These are phyloP conservation scores for Cosmia pyralina DNA, from an alignment of 2,888 invertebrate genomes.

Conservation along the genomic window DNA sequence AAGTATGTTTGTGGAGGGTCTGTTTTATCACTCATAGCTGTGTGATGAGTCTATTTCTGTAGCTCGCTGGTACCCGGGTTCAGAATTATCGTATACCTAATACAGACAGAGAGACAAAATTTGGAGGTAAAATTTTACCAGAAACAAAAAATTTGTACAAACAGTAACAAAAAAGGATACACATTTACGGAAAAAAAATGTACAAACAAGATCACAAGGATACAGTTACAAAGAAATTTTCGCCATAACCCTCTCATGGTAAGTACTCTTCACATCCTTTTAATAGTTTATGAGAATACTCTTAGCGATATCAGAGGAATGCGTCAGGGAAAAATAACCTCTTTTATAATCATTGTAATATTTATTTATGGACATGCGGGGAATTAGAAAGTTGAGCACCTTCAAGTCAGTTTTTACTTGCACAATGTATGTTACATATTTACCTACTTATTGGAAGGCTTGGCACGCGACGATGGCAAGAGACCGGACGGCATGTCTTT, in stretches of 20 bases:
- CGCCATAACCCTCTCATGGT: slow-evolving; percentile 19
- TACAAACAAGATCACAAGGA: slow-evolving; percentile 20
- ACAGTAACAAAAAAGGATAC: neutral
- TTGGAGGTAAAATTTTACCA: neutral
- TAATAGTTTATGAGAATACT: slow-evolving; percentile 41
- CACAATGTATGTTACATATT: neutral
- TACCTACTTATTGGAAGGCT: no score
- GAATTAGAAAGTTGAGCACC: neutral
- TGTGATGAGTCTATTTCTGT: neutral
- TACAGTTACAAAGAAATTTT: slow-evolving; percentile 35
- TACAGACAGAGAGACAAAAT: neutral
- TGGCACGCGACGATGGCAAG: no score
- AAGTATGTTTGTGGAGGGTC: neutral
- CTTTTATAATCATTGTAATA: slow-evolving; percentile 17
- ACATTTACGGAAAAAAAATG: neutral
- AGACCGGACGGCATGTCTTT: no score
- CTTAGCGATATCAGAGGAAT: slow-evolving; percentile 19
- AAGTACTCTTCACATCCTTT: slow-evolving; percentile 29
- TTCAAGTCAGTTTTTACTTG: slow-evolving; percentile 1
- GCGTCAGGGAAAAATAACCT: slow-evolving; percentile 18
- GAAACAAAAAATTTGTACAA: neutral
- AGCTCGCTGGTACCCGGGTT: neutral
- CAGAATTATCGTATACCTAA: no score
- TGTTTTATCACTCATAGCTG: neutral
- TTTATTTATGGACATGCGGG: slow-evolving; percentile 5